Base-by-base conservation (phyloP, 2,797 vertebrate species). In the Paratrypauchen microcephalus region DNA sequence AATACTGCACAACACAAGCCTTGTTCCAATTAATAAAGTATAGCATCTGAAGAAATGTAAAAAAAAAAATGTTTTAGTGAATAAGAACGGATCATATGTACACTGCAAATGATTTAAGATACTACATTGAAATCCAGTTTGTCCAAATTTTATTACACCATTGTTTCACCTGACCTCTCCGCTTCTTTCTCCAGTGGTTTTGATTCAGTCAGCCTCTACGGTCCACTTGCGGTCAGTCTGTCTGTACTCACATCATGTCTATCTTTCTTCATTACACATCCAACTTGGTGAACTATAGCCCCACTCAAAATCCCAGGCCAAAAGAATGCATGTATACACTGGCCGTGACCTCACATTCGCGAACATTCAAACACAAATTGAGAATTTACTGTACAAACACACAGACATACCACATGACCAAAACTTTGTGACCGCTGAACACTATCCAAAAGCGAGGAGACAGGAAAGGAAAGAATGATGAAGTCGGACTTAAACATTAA, bases 401-500 rank as follows among this genome's bases (percentile, higher is more conserved):
- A 65, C 64, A 4, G 75, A 71, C 45, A 30, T 28, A 84, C 83
- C 82, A 75, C 88, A 89, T 80, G 84, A 83, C 21, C 85, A 69
- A 82, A 75, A 77, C 74, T 78, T 78, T 67, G 50, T 71, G 69
- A 79, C 83, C 79, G 28, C 84, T 57, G 73, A 86, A 78, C 77
- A 78, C 76, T 70, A 83, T 80, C 59, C 70, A 70, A 82, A 66
- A 70, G 63, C 67, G 67, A 84, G 41, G 41, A 45, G 15, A 45
- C 77, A 73, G 75, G 60, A 72, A 90, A 91, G 76, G 74, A 68
- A 74, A 82, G 87, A 84, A 82, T 84, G 81, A 89, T 86, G 86
- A 87, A 90, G 90, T 90, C 74, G 62, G 94, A 95, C 92, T 94
- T 91, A 83, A 92, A 93, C 95, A 95, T 95, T 89, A 84, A 92